Conservation (phyloP, 2,888 invertebrate genomes). For the Gerosis bhagava region DNA sequence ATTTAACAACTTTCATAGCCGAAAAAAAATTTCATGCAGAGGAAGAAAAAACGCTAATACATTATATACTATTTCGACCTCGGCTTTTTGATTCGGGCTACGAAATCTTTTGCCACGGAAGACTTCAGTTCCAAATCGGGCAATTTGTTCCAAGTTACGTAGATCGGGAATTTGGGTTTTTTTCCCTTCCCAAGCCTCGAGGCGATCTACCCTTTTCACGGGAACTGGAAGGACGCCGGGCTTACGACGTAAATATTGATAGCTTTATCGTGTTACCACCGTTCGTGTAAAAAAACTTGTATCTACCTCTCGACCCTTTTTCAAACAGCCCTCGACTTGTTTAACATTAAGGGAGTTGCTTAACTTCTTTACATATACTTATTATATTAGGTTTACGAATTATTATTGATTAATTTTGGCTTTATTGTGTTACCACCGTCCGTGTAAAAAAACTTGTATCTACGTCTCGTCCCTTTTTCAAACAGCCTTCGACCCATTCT, state of each 20-base stretch:
- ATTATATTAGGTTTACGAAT: too few relatives aligned
- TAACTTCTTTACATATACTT: too few relatives aligned
- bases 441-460: constrained; percentile 28
- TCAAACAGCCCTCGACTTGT: constrained; percentile 9
- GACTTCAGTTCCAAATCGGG: constrained; percentile 33
- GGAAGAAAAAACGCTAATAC: too few relatives aligned
- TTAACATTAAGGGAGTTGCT: constrained; percentile 8
- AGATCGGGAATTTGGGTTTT: constrained; percentile 39
- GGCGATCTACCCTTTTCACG: constrained; percentile 42
- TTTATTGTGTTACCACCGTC: constrained; percentile 29
- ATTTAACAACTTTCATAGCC: too few relatives aligned
- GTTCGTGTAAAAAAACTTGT: constrained; percentile 28
- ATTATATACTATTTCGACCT: too few relatives aligned
- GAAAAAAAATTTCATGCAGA: too few relatives aligned
- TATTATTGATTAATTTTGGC: too few relatives aligned
- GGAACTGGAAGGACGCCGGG: constrained; percentile 29
- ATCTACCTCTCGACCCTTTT: constrained; percentile 12
- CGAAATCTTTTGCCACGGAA: constrained; percentile 38
- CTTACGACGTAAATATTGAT: constrained; percentile 41
- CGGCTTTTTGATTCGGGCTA: too few relatives aligned
- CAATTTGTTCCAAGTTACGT: constrained; percentile 59
- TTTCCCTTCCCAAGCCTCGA: constrained; percentile 36
- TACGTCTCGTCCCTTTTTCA: constrained; percentile 6
- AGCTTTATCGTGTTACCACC: constrained; percentile 32
- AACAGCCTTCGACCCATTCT: constrained; percentile 2